Percentiles rank a stretch among this genome's conserved stretches.
Conservation (phyloP, 2,888 invertebrate genomes). For the Kryphioiulus occultus region DNA sequence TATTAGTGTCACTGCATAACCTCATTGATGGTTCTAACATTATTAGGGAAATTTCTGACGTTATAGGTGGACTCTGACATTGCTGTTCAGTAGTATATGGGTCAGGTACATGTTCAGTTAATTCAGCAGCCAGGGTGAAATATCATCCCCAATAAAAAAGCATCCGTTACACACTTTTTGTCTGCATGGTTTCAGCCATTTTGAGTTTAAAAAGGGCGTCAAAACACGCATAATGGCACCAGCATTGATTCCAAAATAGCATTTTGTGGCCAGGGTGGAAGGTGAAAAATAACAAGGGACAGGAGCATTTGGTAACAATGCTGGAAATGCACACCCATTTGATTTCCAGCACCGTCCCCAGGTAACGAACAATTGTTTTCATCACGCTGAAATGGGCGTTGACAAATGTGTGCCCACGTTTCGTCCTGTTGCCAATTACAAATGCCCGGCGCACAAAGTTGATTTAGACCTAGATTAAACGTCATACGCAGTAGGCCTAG, state of each 20-base stretch:
- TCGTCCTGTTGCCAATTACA: conserved; percentile 45
- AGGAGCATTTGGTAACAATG: conserved; percentile 43
- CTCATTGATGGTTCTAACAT: background rate
- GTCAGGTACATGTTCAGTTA: background rate
- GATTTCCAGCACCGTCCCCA: background rate
- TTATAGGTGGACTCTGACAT: background rate
- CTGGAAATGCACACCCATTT: conserved; percentile 33
- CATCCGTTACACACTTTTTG: background rate
- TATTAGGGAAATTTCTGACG: background rate
- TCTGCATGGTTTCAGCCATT: background rate
- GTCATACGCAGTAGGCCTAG: conserved; percentile 40
- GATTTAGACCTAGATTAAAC: conserved; percentile 43
- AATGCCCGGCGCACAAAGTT: conserved; percentile 43
- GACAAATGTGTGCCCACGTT: conserved; percentile 45
- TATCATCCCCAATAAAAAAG: background rate
- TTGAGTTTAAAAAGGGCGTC: conserved; percentile 17
- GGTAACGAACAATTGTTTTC: conserved; percentile 32
- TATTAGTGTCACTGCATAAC: background rate
- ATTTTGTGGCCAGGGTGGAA: conserved; percentile 22
- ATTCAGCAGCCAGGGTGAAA: background rate
- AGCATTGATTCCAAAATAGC: background rate
- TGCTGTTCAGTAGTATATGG: background rate
- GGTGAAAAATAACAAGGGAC: conserved; percentile 41
- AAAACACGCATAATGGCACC: background rate
- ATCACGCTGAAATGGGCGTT: conserved; percentile 39